phyloP scores from a whole-genome alignment of 2,888 invertebrate genomes.

The Altica lythri region DNA sequence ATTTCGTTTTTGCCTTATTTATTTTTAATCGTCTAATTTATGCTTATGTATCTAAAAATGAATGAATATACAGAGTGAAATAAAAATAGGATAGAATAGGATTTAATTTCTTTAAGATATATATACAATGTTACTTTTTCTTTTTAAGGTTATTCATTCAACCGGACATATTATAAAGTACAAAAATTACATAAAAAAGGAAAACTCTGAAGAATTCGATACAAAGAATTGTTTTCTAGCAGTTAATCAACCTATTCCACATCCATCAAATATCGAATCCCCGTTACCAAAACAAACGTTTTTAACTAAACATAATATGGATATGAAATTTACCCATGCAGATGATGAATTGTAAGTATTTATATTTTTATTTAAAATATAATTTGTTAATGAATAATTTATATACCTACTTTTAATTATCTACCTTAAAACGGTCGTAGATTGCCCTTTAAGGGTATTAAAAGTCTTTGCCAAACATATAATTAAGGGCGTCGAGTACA shows the following conservation, averaged over 20 bases:
- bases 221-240: constrained; percentile 67
- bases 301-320: constrained; percentile 86
- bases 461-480: too few species aligned
- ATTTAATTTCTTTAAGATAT: too few species aligned
- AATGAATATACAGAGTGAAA: too few species aligned
- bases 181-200: constrained; percentile 38
- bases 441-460: too few species aligned
- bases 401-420: too few species aligned
- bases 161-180: constrained; percentile 74
- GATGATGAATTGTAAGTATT: constrained; percentile 85
- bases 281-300: constrained; percentile 89
- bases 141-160: constrained; percentile 82
- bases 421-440: too few species aligned
- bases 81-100: too few species aligned
- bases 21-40: too few species aligned
- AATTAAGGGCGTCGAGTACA: too few species aligned
- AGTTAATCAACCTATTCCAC: constrained; percentile 81
- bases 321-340: constrained; percentile 94
- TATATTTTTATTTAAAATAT: not conserved
- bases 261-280: constrained; percentile 90
- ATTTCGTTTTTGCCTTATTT: too few species aligned
- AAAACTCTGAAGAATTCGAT: constrained; percentile 45
- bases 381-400: not conserved
- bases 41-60: too few species aligned
- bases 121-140: too few species aligned